Evolutionary conservation across 2,888 invertebrate genomes (phyloP).

Genomic region (Synergus gifuensis): DNA sequence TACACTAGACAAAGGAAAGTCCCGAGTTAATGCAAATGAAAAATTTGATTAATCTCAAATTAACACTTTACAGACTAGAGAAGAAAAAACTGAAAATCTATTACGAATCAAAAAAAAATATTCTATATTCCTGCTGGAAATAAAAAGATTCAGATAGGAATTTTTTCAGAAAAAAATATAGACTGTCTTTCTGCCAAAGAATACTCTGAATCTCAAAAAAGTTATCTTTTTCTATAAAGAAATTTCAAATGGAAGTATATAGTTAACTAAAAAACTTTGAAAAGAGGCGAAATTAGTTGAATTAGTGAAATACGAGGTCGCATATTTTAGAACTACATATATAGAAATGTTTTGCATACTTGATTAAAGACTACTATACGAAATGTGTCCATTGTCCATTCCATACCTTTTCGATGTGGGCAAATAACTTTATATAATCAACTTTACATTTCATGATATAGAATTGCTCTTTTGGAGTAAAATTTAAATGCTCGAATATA

Average conservation of each 20-base stretch:
- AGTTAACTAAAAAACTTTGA: neutral
- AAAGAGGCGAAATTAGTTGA: neutral
- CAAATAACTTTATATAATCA: neutral
- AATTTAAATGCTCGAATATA: no score
- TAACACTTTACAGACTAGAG: constrained; percentile 32
- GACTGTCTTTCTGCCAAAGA: no score
- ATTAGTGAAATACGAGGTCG: neutral
- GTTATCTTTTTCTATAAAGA: no score
- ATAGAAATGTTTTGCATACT: constrained; percentile 74
- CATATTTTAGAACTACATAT: neutral
- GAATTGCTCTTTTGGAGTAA: no score
- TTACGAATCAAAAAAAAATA: neutral
- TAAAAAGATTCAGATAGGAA: neutral
- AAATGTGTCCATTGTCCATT: constrained; percentile 50
- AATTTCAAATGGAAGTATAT: neutral
- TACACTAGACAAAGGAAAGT: constrained; percentile 45
- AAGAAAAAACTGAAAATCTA: neutral
- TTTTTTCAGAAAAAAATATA: no score
- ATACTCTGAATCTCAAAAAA: no score
- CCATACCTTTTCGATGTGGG: neutral
- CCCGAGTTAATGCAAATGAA: constrained; percentile 51
- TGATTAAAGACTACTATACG: constrained; percentile 74
- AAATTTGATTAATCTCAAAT: constrained; percentile 47
- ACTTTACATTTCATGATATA: no score
- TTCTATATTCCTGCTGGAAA: neutral